Evolutionary conservation across 2,888 invertebrate species (phyloP), one percentile per base, ranked within the genome.

Genomic region (Epiperipatus broadwayi): DNA sequence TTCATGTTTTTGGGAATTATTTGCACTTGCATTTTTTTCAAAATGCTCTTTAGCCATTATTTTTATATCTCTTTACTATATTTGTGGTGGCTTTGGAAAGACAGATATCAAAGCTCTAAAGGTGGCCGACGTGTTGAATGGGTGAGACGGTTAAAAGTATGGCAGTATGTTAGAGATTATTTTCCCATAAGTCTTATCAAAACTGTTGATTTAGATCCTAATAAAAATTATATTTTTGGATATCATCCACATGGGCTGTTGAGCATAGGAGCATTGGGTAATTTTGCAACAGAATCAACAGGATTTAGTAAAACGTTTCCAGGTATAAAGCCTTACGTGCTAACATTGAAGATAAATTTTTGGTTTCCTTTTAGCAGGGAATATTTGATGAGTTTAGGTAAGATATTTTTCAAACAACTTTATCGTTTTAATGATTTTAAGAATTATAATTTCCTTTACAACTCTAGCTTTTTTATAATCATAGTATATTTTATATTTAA

Each of bases 191-290:
- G 70, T 42, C 62, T 91, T 30, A 71, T 80, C 2, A 83, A 84
- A 57, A 84, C 80, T 0, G 71, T 66, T 0, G 80, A 89, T 2
- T 55, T 93, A 38, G 74, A 78, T 49, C 73, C 84, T 0, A 63
- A 70, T 21, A 71, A 66, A 49, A 84, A 84, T 59, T 91, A 91
- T 54, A 64, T 91, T 15, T 70, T 84, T 43, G 81, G 84, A 4
- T 72, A 73, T 42, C 89, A 83, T 58, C 93, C 93, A 0, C 93
- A 95, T 58, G 93, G 93, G 1, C 66, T 87, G 1, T 64, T 91
- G 12, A 75, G 78, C 34, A 69, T 74, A 18, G 85, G 89, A 1
- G 70, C 74, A 1, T 77, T 80, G 47, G 69, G 71, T 0, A 73
- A 77, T 29, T 85, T 91, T 60, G 74, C 70, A 0, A 75, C 79